Evolutionary conservation across 2,888 invertebrate species (phyloP), one percentile per base, ranked within the genome.

Genomic region (Microdon myrmicae): DNA sequence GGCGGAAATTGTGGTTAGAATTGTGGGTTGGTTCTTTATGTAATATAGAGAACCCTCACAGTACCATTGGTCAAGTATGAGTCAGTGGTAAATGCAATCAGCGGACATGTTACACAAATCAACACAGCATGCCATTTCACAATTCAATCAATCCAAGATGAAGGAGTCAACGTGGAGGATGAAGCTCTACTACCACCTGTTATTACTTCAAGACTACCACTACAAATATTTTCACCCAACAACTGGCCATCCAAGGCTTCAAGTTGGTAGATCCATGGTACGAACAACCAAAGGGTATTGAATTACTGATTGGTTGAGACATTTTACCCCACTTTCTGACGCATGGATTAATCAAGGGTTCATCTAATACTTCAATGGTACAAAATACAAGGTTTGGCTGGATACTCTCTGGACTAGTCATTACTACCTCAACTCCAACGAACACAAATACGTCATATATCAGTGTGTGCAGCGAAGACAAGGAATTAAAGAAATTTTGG

Each of bases 31-130:
- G n/a, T n/a, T n/a, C n/a, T n/a, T n/a, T n/a, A n/a, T n/a, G n/a
- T n/a, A n/a, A n/a, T n/a, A n/a, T n/a, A n/a, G n/a, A n/a, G n/a
- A n/a, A n/a, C n/a, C 6, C 2, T 14, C 7, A 9, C 32, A 32
- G 32, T 3, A 8, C 2, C 14, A 32, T 2, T 32, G 14, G 14
- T 14, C 14, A 32, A 16, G 16, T 32, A 32, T 17, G 34, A 17
- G n/a, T 37, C 23, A 37, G 23, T n/a, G 13, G 7, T 37, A 3
- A 37, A 37, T 37, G 37, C 22, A 23, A 23, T 37, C 22, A 37
- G 23, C 22, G 14, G 37, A 6, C 22, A 37, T 37, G 12, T 20
- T 9, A 17, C 34, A 34, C 4, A 14, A 4, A 22, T 37, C 5
- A 23, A 23, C 37, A 3, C 37, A 37, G 23, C 10, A 37, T 37